Conservation (phyloP, 2,113 vertebrate species). For the Talpa occidentalis region DNA sequence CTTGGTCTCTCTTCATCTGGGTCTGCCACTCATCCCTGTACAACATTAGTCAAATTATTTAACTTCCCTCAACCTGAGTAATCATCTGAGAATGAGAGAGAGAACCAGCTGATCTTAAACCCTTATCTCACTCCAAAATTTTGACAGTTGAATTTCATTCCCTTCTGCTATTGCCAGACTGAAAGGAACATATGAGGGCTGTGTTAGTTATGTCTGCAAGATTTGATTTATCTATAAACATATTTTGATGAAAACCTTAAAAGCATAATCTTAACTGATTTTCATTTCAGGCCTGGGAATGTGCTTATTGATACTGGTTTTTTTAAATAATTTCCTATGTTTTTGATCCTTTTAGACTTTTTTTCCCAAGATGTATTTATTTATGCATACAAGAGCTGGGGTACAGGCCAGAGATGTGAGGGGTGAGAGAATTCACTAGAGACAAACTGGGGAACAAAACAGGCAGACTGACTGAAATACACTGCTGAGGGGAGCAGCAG, state of each 20-base stretch:
- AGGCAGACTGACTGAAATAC: too few relatives aligned
- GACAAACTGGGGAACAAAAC: too few relatives aligned
- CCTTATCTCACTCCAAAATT: slow-evolving; percentile 37
- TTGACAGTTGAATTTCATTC: slow-evolving; percentile 45
- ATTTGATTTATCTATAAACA: slow-evolving; percentile 38
- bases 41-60: not conserved
- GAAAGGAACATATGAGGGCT: slow-evolving; percentile 10
- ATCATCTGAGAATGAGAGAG: slow-evolving; percentile 51
- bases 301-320: not conserved
- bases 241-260: slow-evolving; percentile 50
- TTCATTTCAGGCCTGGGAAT: not conserved
- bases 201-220: slow-evolving; percentile 20
- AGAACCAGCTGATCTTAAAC: not conserved
- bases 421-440: too few relatives aligned
- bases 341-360: slow-evolving; percentile 20
- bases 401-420: too few relatives aligned
- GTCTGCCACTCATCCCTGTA: slow-evolving; percentile 47
- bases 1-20: slow-evolving; percentile 51
- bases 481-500: too few relatives aligned
- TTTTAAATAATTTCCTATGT: not conserved
- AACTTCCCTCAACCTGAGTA: slow-evolving; percentile 16
- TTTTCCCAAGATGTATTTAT: too few relatives aligned
- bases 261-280: slow-evolving; percentile 36
- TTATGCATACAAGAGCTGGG: too few relatives aligned
- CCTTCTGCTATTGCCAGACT: slow-evolving; percentile 9